These are phyloP conservation scores for Scaeva pyrastri DNA, from an alignment of 2,888 invertebrate species.

Conservation along the genomic window DNA sequence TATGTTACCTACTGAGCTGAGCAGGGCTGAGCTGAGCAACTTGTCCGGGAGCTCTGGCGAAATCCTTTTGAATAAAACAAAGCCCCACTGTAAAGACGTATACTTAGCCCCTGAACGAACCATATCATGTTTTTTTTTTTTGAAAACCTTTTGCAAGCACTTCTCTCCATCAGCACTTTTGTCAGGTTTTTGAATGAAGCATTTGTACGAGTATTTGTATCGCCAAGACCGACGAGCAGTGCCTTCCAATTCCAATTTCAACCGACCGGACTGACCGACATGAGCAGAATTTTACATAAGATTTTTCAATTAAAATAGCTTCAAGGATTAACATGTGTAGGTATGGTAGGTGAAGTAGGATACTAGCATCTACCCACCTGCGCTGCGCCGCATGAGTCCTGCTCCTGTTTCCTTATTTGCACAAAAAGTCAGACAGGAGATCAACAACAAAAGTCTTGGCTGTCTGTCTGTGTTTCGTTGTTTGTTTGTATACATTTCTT, in stretches of 20 bases:
- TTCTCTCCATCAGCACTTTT: background rate
- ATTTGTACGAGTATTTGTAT: constrained; percentile 40
- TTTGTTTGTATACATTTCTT: constrained; percentile 35
- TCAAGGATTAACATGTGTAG: constrained; percentile 24
- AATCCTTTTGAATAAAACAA: constrained; percentile 62
- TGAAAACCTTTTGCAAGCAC: background rate
- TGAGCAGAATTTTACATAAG: constrained; percentile 52
- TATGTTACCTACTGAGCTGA: too few relatives aligned
- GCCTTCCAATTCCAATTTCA: background rate
- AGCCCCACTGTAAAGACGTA: constrained; percentile 44
- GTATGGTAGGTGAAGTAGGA: too few relatives aligned
- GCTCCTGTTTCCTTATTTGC: constrained; percentile 2
- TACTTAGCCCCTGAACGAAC: constrained; percentile 13
- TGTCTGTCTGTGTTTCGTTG: constrained; percentile 15
- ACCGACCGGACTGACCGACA: constrained; percentile 8
- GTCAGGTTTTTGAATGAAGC: constrained; percentile 27
- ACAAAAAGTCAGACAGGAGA: constrained; percentile 12
- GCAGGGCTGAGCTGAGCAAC: background rate
- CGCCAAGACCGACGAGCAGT: background rate
- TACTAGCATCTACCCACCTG: background rate
- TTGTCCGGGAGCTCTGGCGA: constrained; percentile 11
- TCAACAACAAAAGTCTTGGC: constrained; percentile 30
- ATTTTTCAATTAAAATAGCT: constrained; percentile 58
- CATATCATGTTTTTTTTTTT: constrained; percentile 28
- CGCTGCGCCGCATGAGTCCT: background rate